phyloP scores from a whole-genome alignment of 2,888 invertebrate genomes.

The Saturnia pavonia region DNA sequence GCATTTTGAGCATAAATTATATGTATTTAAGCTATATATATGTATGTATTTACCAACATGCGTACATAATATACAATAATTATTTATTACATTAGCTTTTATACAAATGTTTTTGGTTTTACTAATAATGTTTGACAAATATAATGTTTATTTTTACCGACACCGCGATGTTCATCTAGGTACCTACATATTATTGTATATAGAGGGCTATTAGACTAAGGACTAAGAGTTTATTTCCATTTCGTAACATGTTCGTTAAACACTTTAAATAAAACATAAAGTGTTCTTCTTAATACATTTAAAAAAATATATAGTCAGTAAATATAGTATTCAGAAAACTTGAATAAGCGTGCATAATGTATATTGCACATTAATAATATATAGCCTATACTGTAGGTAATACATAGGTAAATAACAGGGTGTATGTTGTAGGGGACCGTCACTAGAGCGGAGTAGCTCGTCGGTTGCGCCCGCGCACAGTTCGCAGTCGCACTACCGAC shows the following conservation, averaged over 20 bases:
- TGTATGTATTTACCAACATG: background rate
- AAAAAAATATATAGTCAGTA: background rate
- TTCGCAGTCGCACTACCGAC: constrained; percentile 51
- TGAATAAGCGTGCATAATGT: background rate
- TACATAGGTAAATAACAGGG: background rate
- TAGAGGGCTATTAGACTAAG: too few relatives aligned
- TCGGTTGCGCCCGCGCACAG: background rate
- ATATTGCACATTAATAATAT: too few relatives aligned
- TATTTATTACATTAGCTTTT: background rate
- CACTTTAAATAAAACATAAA: background rate
- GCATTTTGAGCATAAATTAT: background rate
- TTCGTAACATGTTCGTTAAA: background rate
- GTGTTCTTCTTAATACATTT: background rate
- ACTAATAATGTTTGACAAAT: background rate
- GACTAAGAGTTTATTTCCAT: background rate
- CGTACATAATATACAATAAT: background rate
- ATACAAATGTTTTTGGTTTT: background rate
- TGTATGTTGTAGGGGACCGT: constrained; percentile 61
- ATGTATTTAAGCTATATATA: background rate
- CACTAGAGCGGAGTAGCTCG: constrained; percentile 55
- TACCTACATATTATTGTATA: too few relatives aligned
- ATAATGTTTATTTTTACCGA: background rate
- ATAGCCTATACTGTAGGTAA: background rate
- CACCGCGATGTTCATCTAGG: too few relatives aligned
- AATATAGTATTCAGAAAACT: background rate